These are phyloP conservation scores for Halcyon senegalensis DNA, from an alignment of 2,113 vertebrate genomes.

Conservation along the genomic window DNA sequence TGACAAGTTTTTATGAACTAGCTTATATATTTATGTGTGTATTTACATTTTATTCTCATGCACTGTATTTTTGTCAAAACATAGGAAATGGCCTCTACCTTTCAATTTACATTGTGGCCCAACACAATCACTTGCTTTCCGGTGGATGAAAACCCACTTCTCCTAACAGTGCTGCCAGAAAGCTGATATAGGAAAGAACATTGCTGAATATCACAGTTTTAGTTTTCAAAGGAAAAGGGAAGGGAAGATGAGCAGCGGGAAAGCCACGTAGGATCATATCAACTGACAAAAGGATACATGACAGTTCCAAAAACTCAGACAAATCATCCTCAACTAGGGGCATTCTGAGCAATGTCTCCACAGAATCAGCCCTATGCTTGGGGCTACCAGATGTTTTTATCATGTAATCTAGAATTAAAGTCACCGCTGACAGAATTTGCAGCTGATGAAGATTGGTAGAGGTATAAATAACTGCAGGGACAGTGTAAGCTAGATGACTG, in stretches of 20 bases:
- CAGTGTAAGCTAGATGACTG: background rate
- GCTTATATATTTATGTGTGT: background rate
- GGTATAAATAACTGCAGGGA: slow-evolving; percentile 10
- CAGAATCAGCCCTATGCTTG: background rate
- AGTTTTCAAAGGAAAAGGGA: background rate
- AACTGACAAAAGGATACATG: background rate
- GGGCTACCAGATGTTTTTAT: background rate
- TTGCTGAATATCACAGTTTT: background rate
- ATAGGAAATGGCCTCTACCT: background rate
- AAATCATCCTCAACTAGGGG: background rate
- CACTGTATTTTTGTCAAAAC: background rate
- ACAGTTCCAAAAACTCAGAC: background rate
- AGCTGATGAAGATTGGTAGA: slow-evolving; percentile 5
- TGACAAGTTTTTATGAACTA: background rate
- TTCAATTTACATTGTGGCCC: background rate
- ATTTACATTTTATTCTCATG: background rate
- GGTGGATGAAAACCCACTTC: background rate
- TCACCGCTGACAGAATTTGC: background rate
- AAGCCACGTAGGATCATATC: background rate
- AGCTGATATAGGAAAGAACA: background rate
- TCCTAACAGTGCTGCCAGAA: background rate
- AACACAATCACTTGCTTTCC: background rate
- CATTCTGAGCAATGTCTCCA: background rate
- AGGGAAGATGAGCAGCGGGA: too few species aligned
- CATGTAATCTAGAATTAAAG: slow-evolving; percentile 9